Conservation (phyloP, 2,797 vertebrate genomes). For the Melanotaenia trifasciata region DNA sequence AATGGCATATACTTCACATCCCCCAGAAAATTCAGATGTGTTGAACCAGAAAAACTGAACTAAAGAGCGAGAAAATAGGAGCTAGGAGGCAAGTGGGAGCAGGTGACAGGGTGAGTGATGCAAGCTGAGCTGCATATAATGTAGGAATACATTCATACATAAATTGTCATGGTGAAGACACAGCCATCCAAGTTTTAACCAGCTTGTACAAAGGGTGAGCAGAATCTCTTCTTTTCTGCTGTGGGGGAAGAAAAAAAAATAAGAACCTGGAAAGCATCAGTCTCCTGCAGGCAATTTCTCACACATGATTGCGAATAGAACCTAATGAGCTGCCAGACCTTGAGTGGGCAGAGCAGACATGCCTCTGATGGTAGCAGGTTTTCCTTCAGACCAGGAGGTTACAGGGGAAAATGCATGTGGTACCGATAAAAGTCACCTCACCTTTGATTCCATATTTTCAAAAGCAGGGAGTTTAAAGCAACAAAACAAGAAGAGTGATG, state of each 20-base stretch:
- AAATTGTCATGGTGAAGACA: conserved; percentile 18
- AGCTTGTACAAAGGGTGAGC: conserved; percentile 19
- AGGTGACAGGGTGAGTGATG: conserved; percentile 12
- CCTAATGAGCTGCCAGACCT: conserved; percentile 73
- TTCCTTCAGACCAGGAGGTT: conserved; percentile 32
- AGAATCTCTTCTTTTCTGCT: conserved; percentile 21
- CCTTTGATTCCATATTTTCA: conserved; percentile 28
- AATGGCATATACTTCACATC: neutral
- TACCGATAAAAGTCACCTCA: conserved; percentile 1
- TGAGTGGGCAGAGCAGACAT: conserved; percentile 63
- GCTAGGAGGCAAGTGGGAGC: conserved; percentile 24
- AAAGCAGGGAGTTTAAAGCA: conserved; percentile 14
- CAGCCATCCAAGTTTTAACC: conserved; percentile 21
- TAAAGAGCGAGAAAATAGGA: conserved; percentile 17
- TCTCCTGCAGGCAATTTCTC: conserved; percentile 56
- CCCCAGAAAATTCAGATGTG: conserved; percentile 22
- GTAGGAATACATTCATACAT: conserved; percentile 27
- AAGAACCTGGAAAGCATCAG: conserved; percentile 18
- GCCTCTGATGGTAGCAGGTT: conserved; percentile 43
- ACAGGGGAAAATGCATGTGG: conserved; percentile 13
- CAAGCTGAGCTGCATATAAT: conserved; percentile 37
- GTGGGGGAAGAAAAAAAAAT: neutral
- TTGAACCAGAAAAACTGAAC: conserved; percentile 20
- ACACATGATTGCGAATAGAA: conserved; percentile 58
- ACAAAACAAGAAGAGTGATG: neutral